Conservation (phyloP, 2,797 vertebrate species). For the Streptopelia turtur region DNA sequence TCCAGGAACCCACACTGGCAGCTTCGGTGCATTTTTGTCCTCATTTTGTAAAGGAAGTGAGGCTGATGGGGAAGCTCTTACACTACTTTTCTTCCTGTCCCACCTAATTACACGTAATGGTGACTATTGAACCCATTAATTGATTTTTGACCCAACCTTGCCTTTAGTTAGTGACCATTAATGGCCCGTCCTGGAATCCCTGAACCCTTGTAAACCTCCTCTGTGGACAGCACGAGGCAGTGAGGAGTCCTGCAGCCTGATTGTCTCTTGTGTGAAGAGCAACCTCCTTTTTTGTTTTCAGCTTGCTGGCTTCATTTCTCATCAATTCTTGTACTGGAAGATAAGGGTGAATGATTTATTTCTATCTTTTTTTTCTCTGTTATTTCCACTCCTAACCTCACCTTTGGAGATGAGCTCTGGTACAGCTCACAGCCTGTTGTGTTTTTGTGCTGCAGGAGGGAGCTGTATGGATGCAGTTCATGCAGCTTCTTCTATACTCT, state of each 20-base stretch:
- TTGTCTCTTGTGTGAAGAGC: not conserved
- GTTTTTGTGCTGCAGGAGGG: not conserved
- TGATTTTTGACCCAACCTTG: not conserved
- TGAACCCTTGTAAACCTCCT: not conserved
- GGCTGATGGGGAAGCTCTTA: not conserved
- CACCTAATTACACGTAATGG: not conserved
- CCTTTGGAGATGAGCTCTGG: not conserved
- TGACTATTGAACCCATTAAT: not conserved
- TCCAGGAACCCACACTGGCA: not conserved
- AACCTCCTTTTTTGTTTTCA: not conserved
- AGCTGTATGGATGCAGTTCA: not conserved
- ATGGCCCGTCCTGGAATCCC: not conserved
- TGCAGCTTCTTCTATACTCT: not conserved
- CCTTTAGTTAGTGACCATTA: not conserved
- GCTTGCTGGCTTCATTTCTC: not conserved
- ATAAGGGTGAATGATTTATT: not conserved
- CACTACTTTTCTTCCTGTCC: not conserved
- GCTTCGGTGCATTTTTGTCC: not conserved
- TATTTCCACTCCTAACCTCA: not conserved
- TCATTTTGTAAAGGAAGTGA: accelerated
- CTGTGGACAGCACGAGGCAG: not conserved
- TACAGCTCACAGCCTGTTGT: not conserved
- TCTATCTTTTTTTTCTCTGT: not conserved
- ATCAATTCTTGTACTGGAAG: not conserved
- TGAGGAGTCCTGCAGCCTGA: not conserved